Evolutionary conservation across 2,113 vertebrate species (phyloP), one percentile per base, ranked within the genome.

Genomic region (Camelus dromedarius): DNA sequence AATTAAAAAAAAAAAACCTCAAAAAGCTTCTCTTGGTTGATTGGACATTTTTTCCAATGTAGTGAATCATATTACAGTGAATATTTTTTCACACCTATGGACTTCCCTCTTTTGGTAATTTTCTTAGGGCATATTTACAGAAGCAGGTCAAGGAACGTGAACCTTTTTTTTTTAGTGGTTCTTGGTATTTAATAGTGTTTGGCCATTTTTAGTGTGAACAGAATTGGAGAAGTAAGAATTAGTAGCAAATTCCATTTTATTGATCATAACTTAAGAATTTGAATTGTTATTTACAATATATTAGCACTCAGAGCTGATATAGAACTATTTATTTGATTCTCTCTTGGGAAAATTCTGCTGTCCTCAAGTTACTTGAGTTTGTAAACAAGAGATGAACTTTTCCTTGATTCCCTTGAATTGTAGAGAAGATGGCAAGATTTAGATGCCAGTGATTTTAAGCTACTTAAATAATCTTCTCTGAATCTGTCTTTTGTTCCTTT

Each of bases 121-220:
- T 97, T 95, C 87, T 88, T 92, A 90, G 79, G 82, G 82, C 93
- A 58, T 91, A 79, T 85, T 96, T 93, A 66, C 80, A 84, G 92
- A 97, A 95, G 73, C 81, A 79, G 35, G 22, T 80, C 66, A 95
- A 93, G 60, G 30, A 96, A 64, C 52, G 60, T 52, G 60, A 93
- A 67, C 19, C 52, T 48, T 70, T 42, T 42, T 42, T 42, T 42
- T 42, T 76, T 66, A 69, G 30, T 89, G 50, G 8, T 83, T 91
- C 67, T 79, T 96, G 50, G 32, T 88, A 72, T 88, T 22, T 93
- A 76, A 16, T 52, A 93, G n/a, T 48, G 18, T 87, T 83, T 82
- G 56, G 19, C 48, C 42, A 75, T 83, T 92, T 97, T 70, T 90
- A 56, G 69, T 52, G 9, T 48, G 50, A 96, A 76, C 12, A 75